A percentile compares a stretch with the other conserved stretches of the same genome.
Conservation (phyloP, 2,113 vertebrate species). For the Hippocampus abdominalis region DNA sequence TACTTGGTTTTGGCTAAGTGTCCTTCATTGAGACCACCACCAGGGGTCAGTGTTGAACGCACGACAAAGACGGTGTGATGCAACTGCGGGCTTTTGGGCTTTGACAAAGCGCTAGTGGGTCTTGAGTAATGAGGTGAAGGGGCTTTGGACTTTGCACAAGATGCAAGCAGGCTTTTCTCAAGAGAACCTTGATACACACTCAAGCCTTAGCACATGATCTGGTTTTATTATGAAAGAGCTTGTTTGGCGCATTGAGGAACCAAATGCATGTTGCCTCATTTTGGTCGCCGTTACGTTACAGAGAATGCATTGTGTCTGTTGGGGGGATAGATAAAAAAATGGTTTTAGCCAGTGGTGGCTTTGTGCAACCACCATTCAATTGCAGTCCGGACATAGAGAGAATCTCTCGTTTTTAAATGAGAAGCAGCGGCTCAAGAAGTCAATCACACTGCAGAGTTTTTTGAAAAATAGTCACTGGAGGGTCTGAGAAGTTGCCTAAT, state of each 20-base stretch:
- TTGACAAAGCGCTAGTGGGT: conserved; percentile 28
- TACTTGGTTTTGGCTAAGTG: no score
- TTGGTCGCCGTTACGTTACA: not conserved
- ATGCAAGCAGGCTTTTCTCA: conserved; percentile 24
- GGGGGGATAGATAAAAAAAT: not conserved
- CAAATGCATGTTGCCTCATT: not conserved
- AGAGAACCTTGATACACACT: conserved; percentile 28
- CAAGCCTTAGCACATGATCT: conserved; percentile 16
- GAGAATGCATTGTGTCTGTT: not conserved
- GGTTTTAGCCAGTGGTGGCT: no score
- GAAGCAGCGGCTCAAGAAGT: no score
- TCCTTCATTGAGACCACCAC: conserved; percentile 23
- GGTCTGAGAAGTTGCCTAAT: no score
- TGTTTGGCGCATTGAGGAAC: not conserved
- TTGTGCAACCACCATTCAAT: no score
- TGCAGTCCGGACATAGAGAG: no score
- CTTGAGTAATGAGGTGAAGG: conserved; percentile 49
- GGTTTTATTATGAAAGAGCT: not conserved
- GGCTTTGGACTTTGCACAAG: conserved; percentile 25
- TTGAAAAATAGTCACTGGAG: no score
- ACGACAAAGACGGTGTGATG: conserved; percentile 27
- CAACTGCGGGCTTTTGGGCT: conserved; percentile 24
- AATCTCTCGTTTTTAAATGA: no score
- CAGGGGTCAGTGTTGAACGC: conserved; percentile 51
- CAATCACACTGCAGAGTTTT: no score